Evolutionary conservation across 2,888 invertebrate species (phyloP).

Genomic region (Dolichomitus sp.): DNA sequence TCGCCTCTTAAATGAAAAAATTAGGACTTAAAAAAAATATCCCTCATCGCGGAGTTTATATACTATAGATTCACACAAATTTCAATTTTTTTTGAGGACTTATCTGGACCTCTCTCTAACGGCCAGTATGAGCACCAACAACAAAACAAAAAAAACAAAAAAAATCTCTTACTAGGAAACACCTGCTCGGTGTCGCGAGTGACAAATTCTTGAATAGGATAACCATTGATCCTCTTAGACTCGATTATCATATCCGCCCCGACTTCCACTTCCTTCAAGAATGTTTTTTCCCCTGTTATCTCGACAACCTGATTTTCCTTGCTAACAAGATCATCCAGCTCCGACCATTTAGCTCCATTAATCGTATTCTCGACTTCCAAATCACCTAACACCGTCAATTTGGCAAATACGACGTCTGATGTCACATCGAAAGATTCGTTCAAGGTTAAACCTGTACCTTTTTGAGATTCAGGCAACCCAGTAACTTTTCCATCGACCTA

Average conservation of each 20-base stretch:
- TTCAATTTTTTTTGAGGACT: too few relatives aligned
- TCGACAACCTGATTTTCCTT: slow-evolving; percentile 80
- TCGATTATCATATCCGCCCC: slow-evolving; percentile 76
- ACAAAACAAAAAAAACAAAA: too few relatives aligned
- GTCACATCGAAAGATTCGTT: slow-evolving; percentile 84
- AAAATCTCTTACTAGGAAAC: slow-evolving; percentile 78
- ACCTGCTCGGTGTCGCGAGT: slow-evolving; percentile 87
- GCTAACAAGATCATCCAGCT: slow-evolving; percentile 87
- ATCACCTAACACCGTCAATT: slow-evolving; percentile 87
- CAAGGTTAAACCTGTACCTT: slow-evolving; percentile 86
- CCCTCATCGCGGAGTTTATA: too few relatives aligned
- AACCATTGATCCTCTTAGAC: slow-evolving; percentile 86
- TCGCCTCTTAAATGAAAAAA: too few relatives aligned
- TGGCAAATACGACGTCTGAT: slow-evolving; percentile 86
- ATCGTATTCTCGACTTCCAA: slow-evolving; percentile 85
- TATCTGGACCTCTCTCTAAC: too few relatives aligned
- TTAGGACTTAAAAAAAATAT: too few relatives aligned
- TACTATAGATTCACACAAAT: too few relatives aligned
- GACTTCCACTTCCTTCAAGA: slow-evolving; percentile 83
- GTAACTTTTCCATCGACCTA: slow-evolving; percentile 87
- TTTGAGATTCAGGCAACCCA: slow-evolving; percentile 83
- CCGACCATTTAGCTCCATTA: slow-evolving; percentile 84
- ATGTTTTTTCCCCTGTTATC: slow-evolving; percentile 87
- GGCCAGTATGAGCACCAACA: too few relatives aligned
- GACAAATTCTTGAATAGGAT: slow-evolving; percentile 86